Evolutionary conservation across 1,140 invertebrate genomes (phyloP).

Genomic region (Zophobas morio): DNA sequence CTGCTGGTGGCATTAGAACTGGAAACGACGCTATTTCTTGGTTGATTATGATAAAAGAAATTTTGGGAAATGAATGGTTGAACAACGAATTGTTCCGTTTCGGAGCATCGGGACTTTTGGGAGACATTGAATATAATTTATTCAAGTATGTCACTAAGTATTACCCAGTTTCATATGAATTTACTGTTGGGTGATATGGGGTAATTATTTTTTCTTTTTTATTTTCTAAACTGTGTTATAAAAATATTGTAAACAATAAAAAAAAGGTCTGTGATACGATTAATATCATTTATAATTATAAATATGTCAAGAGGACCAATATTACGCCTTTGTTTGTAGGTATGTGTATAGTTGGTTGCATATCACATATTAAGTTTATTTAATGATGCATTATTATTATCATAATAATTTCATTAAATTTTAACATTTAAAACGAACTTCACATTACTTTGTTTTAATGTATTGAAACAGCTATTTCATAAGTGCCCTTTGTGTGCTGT

Average conservation of each 20-base stretch:
- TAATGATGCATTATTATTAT: background rate
- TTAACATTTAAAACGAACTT: background rate
- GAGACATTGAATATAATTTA: conserved; percentile 82
- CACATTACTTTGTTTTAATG: no score
- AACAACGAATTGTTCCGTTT: conserved; percentile 90
- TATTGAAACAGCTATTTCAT: background rate
- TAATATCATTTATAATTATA: no score
- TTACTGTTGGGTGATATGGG: conserved; percentile 60
- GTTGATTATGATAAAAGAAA: conserved; percentile 87
- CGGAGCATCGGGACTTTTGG: conserved; percentile 92
- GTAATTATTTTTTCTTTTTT: conserved; percentile 44
- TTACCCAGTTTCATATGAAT: conserved; percentile 57
- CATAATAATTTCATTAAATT: no score
- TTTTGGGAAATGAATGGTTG: conserved; percentile 92
- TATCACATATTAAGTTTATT: background rate
- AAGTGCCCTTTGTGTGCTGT: background rate
- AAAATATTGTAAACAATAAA: conserved; percentile 5
- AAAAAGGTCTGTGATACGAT: no score
- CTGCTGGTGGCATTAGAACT: conserved; percentile 96
- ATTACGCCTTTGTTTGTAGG: no score
- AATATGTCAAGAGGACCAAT: no score
- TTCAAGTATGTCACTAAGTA: conserved; percentile 67
- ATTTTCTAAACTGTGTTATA: conserved; percentile 23
- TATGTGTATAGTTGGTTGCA: background rate
- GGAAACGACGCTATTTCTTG: conserved; percentile 89